phyloP scores from a whole-genome alignment of 2,888 invertebrate species.

The Sarcophaga variegata region DNA sequence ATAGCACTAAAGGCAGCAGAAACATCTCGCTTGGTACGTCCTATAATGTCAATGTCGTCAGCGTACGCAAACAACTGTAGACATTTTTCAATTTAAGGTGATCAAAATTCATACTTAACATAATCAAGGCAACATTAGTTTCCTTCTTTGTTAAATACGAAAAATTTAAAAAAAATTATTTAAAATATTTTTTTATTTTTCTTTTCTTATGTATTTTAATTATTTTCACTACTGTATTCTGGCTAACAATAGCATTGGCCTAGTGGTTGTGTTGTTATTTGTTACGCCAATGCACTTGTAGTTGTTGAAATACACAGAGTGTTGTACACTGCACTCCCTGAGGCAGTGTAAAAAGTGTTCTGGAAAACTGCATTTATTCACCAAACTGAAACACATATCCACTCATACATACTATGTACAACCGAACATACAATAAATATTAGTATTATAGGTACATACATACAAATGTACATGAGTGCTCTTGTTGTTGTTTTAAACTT shows the following conservation, averaged over 20 bases:
- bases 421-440: conserved; percentile 34
- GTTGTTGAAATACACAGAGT: conserved; percentile 53
- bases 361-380: conserved; percentile 65
- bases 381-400: conserved; percentile 23
- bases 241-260: conserved; percentile 3
- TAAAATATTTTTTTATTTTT: not conserved
- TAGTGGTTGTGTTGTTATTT: conserved; percentile 41
- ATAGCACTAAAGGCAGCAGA: no score
- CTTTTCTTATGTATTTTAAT: not conserved
- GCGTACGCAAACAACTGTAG: no score
- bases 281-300: conserved; percentile 55
- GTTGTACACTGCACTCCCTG: conserved; percentile 67
- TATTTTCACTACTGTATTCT: not conserved
- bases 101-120: no score
- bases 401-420: conserved; percentile 7
- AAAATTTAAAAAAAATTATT: not conserved
- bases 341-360: conserved; percentile 66
- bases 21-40: no score
- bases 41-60: no score
- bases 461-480: not conserved
- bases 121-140: no score
- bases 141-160: no score
- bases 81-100: no score
- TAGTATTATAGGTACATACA: not conserved
- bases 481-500: not conserved